Conservation (phyloP, 2,888 invertebrate genomes). For the Apotomis turbidana region DNA sequence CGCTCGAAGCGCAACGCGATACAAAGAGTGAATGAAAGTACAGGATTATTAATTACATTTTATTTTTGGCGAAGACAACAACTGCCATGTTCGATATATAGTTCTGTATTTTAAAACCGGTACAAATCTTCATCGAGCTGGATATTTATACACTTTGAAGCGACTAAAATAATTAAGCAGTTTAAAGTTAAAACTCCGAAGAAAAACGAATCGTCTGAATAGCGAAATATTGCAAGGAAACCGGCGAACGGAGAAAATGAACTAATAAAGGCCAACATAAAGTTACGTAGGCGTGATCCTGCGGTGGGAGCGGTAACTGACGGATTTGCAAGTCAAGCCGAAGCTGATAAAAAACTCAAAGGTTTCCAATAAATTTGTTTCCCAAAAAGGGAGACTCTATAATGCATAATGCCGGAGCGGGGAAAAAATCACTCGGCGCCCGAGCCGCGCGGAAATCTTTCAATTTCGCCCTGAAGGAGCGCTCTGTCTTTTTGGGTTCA, state of each 20-base stretch:
- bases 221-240: constrained; percentile 3
- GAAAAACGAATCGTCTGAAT: not conserved
- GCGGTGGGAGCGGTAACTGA: not conserved
- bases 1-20: not conserved
- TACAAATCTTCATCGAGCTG: not conserved
- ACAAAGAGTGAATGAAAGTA: constrained; percentile 4
- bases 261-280: constrained; percentile 8
- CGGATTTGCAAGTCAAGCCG: constrained; percentile 25
- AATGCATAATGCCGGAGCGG: constrained; percentile 11
- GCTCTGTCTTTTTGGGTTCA: constrained; percentile 13
- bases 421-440: constrained; percentile 21
- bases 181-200: not conserved
- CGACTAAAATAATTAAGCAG: not conserved
- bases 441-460: constrained; percentile 23
- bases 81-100: not conserved
- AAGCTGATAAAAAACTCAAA: constrained; percentile 32
- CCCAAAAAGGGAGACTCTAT: constrained; percentile 13
- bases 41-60: not conserved
- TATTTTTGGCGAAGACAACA: not conserved
- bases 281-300: not conserved
- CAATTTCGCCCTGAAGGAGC: constrained; percentile 18
- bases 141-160: not conserved
- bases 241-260: constrained; percentile 3
- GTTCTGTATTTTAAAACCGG: not conserved
- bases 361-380: constrained; percentile 34